Evolutionary conservation across 1,140 invertebrate genomes (phyloP).

Genomic region (Drosophila triauraria): DNA sequence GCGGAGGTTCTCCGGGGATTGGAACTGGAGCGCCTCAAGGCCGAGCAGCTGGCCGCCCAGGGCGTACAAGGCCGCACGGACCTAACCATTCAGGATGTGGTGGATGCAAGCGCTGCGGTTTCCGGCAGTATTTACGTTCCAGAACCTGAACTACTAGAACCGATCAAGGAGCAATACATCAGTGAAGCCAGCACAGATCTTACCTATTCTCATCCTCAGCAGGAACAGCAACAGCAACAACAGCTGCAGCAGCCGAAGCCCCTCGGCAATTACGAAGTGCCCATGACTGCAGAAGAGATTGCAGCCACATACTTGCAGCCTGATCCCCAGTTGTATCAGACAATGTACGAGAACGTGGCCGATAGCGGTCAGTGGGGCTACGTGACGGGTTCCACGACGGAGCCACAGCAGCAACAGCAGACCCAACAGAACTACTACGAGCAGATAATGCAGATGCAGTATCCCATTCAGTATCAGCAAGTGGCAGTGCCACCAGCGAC

Average conservation of each 20-base stretch:
- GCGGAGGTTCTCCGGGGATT: slow-evolving; percentile 91
- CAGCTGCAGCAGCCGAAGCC: slow-evolving; percentile 21
- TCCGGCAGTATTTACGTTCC: slow-evolving; percentile 26
- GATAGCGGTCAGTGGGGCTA: slow-evolving; percentile 81
- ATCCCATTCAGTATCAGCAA: slow-evolving; percentile 78
- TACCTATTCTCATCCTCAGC: slow-evolving; percentile 41
- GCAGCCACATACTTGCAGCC: slow-evolving; percentile 78
- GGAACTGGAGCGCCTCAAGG: slow-evolving; percentile 75
- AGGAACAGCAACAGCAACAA: slow-evolving; percentile 22
- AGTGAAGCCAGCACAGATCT: slow-evolving; percentile 38
- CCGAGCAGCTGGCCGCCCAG: slow-evolving; percentile 58
- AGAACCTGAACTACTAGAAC: slow-evolving; percentile 26
- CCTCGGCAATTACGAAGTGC: slow-evolving; percentile 51
- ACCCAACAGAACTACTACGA: slow-evolving; percentile 70
- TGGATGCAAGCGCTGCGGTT: slow-evolving; percentile 59
- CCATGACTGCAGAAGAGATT: slow-evolving; percentile 80
- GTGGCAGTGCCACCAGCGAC: slow-evolving; percentile 60
- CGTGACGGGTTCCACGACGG: slow-evolving; percentile 21
- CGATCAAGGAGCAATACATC: slow-evolving; percentile 36
- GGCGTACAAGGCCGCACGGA: slow-evolving; percentile 42
- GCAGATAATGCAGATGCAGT: slow-evolving; percentile 81
- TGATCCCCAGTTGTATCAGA: slow-evolving; percentile 77
- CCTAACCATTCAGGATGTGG: slow-evolving; percentile 71
- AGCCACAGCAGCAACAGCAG: slow-evolving; percentile 40
- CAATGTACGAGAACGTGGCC: slow-evolving; percentile 80